phyloP scores from a whole-genome alignment of 2,888 invertebrate genomes.

The Pheosia gnoma region DNA sequence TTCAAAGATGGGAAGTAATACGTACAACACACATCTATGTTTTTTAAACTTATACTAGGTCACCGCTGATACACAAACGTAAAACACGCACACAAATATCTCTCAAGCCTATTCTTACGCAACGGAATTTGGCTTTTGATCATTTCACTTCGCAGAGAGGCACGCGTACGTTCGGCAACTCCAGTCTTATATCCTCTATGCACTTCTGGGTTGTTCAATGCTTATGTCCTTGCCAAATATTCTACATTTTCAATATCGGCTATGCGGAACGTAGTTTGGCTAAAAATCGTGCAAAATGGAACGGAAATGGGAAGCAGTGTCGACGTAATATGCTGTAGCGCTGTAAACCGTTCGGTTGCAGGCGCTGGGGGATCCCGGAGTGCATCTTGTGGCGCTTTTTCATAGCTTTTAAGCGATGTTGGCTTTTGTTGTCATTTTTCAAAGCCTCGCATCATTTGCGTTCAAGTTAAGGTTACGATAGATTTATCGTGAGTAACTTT shows the following conservation, averaged over 20 bases:
- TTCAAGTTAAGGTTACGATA: slow-evolving; percentile 12
- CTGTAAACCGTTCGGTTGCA: slow-evolving; percentile 57
- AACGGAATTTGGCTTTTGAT: too few relatives aligned
- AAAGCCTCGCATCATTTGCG: slow-evolving; percentile 20
- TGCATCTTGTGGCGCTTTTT: slow-evolving; percentile 53
- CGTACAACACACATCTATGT: too few relatives aligned
- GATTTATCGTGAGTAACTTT: background rate
- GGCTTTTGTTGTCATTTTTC: slow-evolving; percentile 42
- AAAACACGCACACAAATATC: too few relatives aligned
- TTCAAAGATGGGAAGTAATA: too few relatives aligned
- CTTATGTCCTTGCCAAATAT: slow-evolving; percentile 57
- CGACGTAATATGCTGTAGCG: slow-evolving; percentile 54
- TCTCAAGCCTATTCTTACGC: too few relatives aligned
- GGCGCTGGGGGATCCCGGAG: slow-evolving; percentile 33
- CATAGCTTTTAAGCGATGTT: slow-evolving; percentile 45
- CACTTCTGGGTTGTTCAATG: slow-evolving; percentile 26
- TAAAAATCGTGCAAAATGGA: slow-evolving; percentile 63
- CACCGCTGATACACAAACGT: too few relatives aligned
- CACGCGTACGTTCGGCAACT: too few relatives aligned
- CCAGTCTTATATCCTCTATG: too few relatives aligned
- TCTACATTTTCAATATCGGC: slow-evolving; percentile 60
- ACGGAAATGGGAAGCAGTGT: slow-evolving; percentile 65
- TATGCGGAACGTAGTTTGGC: slow-evolving; percentile 56
- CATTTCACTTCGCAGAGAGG: too few relatives aligned
- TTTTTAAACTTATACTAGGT: too few relatives aligned